These are phyloP conservation scores for Squalus acanthias DNA, from an alignment of 2,797 vertebrate genomes.

Conservation along the genomic window DNA sequence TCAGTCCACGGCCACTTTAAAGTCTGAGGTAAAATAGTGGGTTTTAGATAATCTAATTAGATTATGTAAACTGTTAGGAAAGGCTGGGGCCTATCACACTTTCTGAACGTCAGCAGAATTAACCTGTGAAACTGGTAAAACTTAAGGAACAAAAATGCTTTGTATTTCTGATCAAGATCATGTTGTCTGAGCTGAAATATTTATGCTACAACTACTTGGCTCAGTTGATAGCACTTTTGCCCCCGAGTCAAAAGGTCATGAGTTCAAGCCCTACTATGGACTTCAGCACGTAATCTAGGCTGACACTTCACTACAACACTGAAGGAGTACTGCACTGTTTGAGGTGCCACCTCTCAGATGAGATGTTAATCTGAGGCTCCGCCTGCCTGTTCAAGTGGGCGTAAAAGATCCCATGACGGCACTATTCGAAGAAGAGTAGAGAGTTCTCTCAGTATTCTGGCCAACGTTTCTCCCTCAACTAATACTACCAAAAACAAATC, in stretches of 20 bases:
- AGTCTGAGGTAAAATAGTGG: constrained; percentile 54
- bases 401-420: background rate
- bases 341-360: background rate
- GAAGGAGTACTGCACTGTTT: background rate
- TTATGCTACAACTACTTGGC: background rate
- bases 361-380: background rate
- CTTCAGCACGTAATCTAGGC: background rate
- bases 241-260: background rate
- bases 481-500: background rate
- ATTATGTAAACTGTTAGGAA: constrained; percentile 54
- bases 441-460: background rate
- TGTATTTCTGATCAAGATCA: background rate
- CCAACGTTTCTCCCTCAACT: background rate
- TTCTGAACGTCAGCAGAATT: constrained; percentile 15
- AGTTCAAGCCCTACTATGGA: background rate
- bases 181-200: background rate
- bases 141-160: background rate
- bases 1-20: constrained; percentile 60
- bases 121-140: background rate
- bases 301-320: background rate
- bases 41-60: constrained; percentile 57
- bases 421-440: background rate
- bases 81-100: background rate
- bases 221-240: background rate
- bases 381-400: background rate